These are phyloP conservation scores for Cladorhizidae sp. DNA, from an alignment of 37 sponge, comb jelly and placozoan genomes.

Conservation along the genomic window DNA sequence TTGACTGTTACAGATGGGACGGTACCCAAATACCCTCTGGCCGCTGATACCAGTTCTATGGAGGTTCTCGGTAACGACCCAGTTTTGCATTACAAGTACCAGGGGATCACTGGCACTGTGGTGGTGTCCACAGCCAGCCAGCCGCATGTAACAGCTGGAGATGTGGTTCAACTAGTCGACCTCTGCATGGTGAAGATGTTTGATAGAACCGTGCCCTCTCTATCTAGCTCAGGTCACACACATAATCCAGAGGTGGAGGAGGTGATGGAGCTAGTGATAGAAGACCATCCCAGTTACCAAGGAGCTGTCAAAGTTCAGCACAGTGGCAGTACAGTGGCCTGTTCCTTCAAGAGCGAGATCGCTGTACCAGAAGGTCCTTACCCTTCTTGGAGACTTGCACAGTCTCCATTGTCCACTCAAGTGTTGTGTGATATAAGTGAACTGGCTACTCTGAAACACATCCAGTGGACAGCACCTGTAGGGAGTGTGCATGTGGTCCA, in stretches of 20 bases:
- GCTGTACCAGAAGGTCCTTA: neutral
- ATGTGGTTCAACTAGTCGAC: slow-evolving; percentile 2
- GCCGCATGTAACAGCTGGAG: slow-evolving; percentile 6
- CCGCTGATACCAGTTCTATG: neutral
- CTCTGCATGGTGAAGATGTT: neutral
- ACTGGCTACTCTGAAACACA: neutral
- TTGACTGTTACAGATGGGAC: slow-evolving; percentile 18
- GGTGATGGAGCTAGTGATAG: neutral
- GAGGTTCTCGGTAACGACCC: neutral
- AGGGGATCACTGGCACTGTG: neutral
- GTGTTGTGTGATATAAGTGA: neutral
- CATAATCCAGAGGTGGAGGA: neutral
- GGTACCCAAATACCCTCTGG: neutral
- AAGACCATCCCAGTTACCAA: neutral
- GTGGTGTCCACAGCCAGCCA: neutral
- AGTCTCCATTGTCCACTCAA: neutral
- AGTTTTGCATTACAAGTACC: neutral
- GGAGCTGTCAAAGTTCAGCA: neutral
- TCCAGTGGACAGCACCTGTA: neutral
- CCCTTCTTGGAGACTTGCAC: neutral
- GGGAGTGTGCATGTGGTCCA: neutral
- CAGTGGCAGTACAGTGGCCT: neutral
- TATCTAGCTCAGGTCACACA: neutral
- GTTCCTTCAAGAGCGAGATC: neutral
- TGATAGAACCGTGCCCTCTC: neutral